Conservation (phyloP, 2,888 invertebrate species). For the Danaus chrysippus region DNA sequence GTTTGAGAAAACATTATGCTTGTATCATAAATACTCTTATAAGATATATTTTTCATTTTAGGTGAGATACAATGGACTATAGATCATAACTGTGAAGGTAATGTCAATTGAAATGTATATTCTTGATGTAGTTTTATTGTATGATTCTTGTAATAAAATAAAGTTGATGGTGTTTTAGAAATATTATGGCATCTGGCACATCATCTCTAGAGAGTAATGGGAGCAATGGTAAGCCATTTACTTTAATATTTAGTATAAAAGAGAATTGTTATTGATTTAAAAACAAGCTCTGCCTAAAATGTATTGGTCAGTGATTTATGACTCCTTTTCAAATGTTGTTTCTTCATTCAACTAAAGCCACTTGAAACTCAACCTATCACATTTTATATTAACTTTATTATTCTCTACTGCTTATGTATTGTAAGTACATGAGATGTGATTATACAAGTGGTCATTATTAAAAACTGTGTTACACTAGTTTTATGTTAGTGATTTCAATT, state of each 20-base stretch:
- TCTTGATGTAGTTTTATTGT: conserved; percentile 1
- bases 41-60: conserved; percentile 34
- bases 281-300: too few species aligned
- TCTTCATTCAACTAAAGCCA: too few species aligned
- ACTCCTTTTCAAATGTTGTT: too few species aligned
- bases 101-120: conserved; percentile 7
- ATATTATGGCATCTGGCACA: conserved; percentile 87
- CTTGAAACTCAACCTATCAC: too few species aligned
- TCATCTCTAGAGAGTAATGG: conserved; percentile 88
- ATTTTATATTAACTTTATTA: too few species aligned
- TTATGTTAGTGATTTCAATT: too few species aligned
- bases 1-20: conserved; percentile 33
- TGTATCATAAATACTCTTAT: conserved; percentile 32
- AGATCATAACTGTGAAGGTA: conserved; percentile 38
- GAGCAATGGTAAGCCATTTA: conserved; percentile 79
- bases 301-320: too few species aligned
- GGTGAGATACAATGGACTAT: conserved; percentile 36
- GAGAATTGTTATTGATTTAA: too few species aligned
- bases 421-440: too few species aligned
- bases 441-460: too few species aligned
- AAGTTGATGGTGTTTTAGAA: conserved; percentile 48
- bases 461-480: too few species aligned
- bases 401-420: too few species aligned
- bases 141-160: conserved; percentile 11
- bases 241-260: neutral